Percentiles rank a stretch among this genome's conserved stretches.
Conservation (phyloP, 2,888 invertebrate species). For the Heterodera filipjevi region DNA sequence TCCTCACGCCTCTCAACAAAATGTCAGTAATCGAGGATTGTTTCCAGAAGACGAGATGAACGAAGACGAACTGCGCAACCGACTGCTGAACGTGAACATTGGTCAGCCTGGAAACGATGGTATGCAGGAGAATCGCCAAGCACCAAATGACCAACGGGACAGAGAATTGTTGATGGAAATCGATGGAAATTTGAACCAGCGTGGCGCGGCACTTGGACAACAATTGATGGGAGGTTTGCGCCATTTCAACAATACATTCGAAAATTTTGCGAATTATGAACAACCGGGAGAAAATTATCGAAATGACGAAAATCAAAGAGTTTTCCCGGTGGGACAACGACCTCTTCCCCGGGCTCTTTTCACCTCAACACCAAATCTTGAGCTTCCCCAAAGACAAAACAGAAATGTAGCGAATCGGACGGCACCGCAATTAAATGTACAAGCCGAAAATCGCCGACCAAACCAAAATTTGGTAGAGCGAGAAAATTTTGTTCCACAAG, state of each 20-base stretch:
- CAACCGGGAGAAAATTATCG: background rate
- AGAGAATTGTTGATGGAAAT: background rate
- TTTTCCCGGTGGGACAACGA: background rate
- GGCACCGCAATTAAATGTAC: too few relatives aligned
- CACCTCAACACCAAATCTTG: too few relatives aligned
- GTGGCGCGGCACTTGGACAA: background rate
- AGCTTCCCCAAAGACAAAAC: too few relatives aligned
- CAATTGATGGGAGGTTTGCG: background rate
- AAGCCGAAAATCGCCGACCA: too few relatives aligned
- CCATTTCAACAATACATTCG: background rate
- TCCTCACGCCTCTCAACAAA: background rate
- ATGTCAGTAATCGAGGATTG: background rate
- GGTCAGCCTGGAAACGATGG: too few relatives aligned
- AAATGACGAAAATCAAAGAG: background rate
- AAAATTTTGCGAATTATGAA: background rate
- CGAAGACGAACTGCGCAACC: background rate
- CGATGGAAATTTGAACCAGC: too few relatives aligned
- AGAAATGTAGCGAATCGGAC: too few relatives aligned
- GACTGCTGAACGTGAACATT: background rate
- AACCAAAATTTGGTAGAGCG: too few relatives aligned
- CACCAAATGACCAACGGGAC: background rate
- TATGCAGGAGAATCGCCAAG: too few relatives aligned
- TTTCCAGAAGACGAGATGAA: background rate
- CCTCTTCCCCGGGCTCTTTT: too few relatives aligned
- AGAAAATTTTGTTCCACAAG: too few relatives aligned